Evolutionary conservation across 1,140 invertebrate species (phyloP).

Genomic region (Drosophila watanabei): DNA sequence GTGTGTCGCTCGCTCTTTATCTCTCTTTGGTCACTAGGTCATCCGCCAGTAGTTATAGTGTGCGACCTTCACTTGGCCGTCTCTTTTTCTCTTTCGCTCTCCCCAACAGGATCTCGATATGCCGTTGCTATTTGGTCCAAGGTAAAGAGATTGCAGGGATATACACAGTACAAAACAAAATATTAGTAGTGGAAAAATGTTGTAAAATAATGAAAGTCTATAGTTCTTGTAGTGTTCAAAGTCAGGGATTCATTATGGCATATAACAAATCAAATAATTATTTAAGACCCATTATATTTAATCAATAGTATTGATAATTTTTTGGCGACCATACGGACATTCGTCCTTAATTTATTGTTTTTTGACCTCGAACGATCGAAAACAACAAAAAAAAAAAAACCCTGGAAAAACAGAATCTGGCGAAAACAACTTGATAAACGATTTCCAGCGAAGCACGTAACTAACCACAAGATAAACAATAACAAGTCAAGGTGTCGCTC

Average conservation of each 20-base stretch:
- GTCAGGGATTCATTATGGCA: neutral
- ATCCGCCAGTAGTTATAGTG: constrained; percentile 1
- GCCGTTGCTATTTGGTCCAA: neutral
- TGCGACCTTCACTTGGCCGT: constrained; percentile 12
- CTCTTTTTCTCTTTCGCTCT: neutral
- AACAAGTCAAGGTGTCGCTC: constrained; percentile 11
- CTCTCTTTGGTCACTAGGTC: constrained; percentile 32
- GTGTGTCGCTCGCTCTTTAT: constrained; percentile 15
- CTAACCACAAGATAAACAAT: constrained; percentile 17
- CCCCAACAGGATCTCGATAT: neutral
- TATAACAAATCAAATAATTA: neutral
- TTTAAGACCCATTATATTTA: neutral
- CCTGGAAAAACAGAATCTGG: constrained; percentile 9
- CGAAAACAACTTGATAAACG: constrained; percentile 43
- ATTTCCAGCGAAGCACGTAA: constrained; percentile 31
- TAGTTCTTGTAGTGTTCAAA: neutral
- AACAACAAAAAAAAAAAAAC: constrained; percentile 10
- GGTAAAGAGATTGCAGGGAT: neutral
- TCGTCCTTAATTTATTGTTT: constrained; percentile 1
- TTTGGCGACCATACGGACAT: too few relatives aligned
- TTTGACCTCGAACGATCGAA: neutral
- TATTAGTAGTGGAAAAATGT: neutral
- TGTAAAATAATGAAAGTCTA: too few relatives aligned
- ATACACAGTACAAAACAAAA: neutral
- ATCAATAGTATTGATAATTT: neutral